Evolutionary conservation across 2,113 vertebrate species (phyloP).

Genomic region (Phalacrocorax carbo): DNA sequence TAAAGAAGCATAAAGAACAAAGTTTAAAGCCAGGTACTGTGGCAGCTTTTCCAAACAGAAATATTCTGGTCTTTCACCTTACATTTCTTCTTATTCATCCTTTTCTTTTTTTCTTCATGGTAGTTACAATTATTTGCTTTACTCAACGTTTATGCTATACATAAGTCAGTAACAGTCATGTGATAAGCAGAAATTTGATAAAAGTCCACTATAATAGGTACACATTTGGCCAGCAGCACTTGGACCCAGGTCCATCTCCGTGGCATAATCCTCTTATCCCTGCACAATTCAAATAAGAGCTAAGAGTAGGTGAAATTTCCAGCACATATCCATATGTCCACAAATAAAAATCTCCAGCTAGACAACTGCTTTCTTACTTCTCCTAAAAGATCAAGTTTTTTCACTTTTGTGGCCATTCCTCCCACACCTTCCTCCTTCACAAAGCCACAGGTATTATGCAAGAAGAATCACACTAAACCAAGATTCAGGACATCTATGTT

Average conservation of each 20-base stretch:
- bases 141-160: background rate
- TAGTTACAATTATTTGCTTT: background rate
- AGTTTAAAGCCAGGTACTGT: slow-evolving; percentile 9
- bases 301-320: background rate
- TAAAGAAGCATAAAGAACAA: slow-evolving; percentile 11
- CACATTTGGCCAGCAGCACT: background rate
- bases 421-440: background rate
- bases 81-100: background rate
- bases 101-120: background rate
- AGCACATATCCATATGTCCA: background rate
- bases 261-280: background rate
- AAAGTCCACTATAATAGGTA: background rate
- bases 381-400: background rate
- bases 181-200: background rate
- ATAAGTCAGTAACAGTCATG: background rate
- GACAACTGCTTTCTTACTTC: background rate
- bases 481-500: background rate
- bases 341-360: background rate
- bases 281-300: background rate
- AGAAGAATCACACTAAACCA: background rate
- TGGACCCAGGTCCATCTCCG: background rate
- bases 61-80: slow-evolving; percentile 16
- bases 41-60: slow-evolving; percentile 25
- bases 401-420: background rate
- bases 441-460: background rate